Evolutionary conservation across 2,797 vertebrate species (phyloP).

Genomic region (Bradypus variegatus): DNA sequence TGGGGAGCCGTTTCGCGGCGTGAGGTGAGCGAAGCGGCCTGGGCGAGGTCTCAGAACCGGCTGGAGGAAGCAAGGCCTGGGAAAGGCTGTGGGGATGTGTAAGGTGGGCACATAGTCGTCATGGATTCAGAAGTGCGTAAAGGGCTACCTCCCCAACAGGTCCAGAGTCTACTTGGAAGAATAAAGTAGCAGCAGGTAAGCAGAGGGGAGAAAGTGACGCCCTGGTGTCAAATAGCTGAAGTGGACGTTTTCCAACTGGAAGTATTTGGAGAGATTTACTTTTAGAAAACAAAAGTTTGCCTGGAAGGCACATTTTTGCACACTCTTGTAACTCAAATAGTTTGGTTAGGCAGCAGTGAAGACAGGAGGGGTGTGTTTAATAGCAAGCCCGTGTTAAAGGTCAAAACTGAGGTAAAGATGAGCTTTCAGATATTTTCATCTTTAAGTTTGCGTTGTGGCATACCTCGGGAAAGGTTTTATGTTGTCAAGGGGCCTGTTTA

Average conservation of each 20-base stretch:
- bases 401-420: constrained; percentile 39
- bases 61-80: neutral
- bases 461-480: constrained; percentile 46
- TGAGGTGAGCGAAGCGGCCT: neutral
- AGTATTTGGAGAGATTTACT: constrained; percentile 52
- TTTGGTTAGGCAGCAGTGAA: constrained; percentile 18
- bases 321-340: neutral
- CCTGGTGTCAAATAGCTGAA: constrained; percentile 33
- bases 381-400: neutral
- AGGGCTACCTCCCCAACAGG: neutral
- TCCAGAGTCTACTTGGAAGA: neutral
- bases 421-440: constrained; percentile 31
- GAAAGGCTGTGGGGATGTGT: neutral
- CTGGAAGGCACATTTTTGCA: constrained; percentile 36
- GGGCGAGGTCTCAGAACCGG: constrained; percentile 7
- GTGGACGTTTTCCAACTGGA: constrained; percentile 57
- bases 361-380: neutral
- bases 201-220: constrained; percentile 27
- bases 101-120: neutral
- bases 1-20: neutral
- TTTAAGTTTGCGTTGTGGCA: neutral
- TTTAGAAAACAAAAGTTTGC: constrained; percentile 54
- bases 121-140: neutral
- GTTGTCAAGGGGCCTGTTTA: constrained; percentile 57
- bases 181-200: constrained; percentile 43